Conservation (phyloP, 2,797 vertebrate genomes). For the Podarcis siculus region DNA sequence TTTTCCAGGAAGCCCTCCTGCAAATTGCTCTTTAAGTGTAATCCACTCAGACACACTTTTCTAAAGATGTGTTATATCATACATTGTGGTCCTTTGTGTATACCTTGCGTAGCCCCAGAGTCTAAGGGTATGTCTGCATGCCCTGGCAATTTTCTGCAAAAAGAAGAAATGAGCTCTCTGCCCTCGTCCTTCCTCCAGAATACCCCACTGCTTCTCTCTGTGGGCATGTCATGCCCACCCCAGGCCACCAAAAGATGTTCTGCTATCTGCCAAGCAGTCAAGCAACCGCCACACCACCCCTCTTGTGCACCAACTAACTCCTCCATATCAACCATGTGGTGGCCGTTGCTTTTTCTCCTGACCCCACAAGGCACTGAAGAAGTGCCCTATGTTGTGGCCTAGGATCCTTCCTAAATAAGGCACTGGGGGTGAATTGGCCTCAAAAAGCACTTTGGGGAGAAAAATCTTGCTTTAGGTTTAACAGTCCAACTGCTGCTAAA, state of each 20-base stretch:
- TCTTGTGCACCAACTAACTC: background rate
- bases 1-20: conserved; percentile 13
- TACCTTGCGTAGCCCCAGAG: background rate
- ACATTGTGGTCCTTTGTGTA: background rate
- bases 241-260: too few relatives aligned
- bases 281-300: background rate
- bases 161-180: background rate
- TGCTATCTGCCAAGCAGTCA: too few relatives aligned
- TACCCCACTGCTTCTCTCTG: background rate
- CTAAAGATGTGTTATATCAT: conserved; percentile 4
- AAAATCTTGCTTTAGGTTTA: too few relatives aligned
- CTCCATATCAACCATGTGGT: background rate
- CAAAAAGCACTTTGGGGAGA: background rate
- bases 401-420: background rate
- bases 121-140: background rate
- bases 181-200: background rate
- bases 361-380: background rate
- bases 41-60: background rate
- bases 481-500: too few relatives aligned
- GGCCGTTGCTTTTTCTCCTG: background rate
- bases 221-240: background rate
- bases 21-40: conserved; percentile 20
- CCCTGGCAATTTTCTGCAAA: background rate
- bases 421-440: background rate
- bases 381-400: too few relatives aligned